Conservation (phyloP, 2,797 vertebrate species). For the Nyctalus aviator region DNA sequence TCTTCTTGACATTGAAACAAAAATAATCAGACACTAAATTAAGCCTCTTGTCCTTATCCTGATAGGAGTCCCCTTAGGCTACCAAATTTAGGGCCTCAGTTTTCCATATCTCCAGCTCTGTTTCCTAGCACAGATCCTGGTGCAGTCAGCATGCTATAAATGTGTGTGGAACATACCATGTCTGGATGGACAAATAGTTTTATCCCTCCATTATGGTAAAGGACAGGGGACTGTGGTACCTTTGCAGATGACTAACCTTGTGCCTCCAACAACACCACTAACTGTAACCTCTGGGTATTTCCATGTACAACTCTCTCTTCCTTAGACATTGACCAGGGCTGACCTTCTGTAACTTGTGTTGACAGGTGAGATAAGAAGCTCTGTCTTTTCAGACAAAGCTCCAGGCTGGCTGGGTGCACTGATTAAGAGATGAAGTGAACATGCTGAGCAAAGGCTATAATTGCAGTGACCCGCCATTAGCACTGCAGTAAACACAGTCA, state of each 20-base stretch:
- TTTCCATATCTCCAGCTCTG: background rate
- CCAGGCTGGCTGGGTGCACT: background rate
- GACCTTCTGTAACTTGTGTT: conserved; percentile 24
- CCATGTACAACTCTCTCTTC: background rate
- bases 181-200: background rate
- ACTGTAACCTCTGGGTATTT: background rate
- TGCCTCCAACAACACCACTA: background rate
- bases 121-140: background rate
- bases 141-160: background rate
- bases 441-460: background rate
- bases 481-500: background rate
- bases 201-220: background rate
- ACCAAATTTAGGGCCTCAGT: background rate
- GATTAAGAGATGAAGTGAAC: background rate
- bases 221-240: background rate
- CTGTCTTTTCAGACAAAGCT: conserved; percentile 3
- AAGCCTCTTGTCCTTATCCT: background rate
- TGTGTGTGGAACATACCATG: rapidly evolving
- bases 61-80: background rate
- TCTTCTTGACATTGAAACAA: background rate
- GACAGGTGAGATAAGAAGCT: background rate
- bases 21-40: background rate
- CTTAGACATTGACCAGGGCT: background rate
- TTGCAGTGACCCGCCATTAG: background rate
- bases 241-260: background rate